Conservation (phyloP, 2,113 vertebrate genomes). For the Entomyzon cyanotis region DNA sequence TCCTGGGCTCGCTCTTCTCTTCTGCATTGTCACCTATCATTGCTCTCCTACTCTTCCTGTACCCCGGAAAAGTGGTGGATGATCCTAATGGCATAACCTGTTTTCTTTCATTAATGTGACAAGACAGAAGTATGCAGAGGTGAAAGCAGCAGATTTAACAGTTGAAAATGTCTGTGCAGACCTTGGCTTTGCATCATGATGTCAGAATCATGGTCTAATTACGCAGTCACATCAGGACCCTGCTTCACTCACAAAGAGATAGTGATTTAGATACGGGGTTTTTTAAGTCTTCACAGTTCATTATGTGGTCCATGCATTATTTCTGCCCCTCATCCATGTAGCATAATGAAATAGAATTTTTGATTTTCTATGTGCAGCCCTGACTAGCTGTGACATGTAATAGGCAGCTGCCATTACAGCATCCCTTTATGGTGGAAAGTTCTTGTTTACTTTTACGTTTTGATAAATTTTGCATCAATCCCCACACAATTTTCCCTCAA, state of each 20-base stretch:
- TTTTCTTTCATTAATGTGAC: neutral
- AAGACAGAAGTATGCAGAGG: neutral
- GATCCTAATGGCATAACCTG: neutral
- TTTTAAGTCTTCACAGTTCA: neutral
- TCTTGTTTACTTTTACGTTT: neutral
- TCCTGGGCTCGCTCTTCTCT: fast-evolving
- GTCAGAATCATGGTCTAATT: neutral
- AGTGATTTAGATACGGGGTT: neutral
- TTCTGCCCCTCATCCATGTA: neutral
- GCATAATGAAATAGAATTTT: neutral
- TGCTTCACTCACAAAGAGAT: neutral
- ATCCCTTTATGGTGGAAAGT: neutral
- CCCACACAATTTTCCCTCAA: neutral
- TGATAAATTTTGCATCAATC: neutral
- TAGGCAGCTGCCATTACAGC: neutral
- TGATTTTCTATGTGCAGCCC: neutral
- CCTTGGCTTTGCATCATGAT: neutral
- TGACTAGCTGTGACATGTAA: neutral
- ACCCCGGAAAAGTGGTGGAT: neutral
- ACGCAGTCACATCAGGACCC: neutral
- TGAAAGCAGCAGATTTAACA: neutral
- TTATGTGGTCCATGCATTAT: neutral
- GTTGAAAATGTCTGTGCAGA: neutral
- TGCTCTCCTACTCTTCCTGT: neutral
- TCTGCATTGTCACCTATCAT: neutral